These are phyloP conservation scores for Augiades crinisus DNA, from an alignment of 2,888 invertebrate genomes.

Conservation along the genomic window DNA sequence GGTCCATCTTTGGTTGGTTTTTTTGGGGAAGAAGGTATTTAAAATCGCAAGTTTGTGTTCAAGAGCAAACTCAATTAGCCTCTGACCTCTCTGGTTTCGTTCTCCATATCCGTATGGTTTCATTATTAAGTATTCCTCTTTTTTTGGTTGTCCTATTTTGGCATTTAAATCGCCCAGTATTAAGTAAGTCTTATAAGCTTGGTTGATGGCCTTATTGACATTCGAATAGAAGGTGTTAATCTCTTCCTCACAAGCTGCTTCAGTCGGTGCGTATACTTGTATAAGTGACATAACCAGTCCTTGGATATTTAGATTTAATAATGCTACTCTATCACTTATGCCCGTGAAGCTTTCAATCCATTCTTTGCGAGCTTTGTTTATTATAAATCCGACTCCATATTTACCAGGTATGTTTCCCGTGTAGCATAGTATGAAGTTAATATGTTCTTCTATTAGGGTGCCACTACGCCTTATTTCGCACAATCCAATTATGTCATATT, in stretches of 20 bases:
- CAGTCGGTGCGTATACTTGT: constrained; percentile 34
- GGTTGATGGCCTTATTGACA: neutral
- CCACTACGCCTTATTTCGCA: constrained; percentile 33
- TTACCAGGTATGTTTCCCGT: constrained; percentile 20
- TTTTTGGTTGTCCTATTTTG: constrained; percentile 20
- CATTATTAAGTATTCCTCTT: constrained; percentile 11
- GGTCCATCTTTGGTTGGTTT: constrained; percentile 1
- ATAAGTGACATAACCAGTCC: constrained; percentile 14
- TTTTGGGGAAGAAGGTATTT: constrained; percentile 6
- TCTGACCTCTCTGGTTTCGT: constrained; percentile 26
- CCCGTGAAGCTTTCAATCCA: constrained; percentile 34
- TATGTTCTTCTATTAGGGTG: constrained; percentile 36
- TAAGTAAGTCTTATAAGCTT: neutral
- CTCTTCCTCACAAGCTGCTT: constrained; percentile 26
- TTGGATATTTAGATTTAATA: constrained; percentile 29
- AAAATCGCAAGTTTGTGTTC: constrained; percentile 11
- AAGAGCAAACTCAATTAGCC: constrained; percentile 15
- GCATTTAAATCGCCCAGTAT: constrained; percentile 12
- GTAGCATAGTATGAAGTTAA: constrained; percentile 30
- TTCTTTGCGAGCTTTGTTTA: constrained; percentile 33
- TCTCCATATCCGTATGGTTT: constrained; percentile 14
- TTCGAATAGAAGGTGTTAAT: constrained; percentile 16
- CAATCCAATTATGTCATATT: constrained; percentile 36
- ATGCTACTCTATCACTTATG: constrained; percentile 34
- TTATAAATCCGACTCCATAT: constrained; percentile 36